Evolutionary conservation across 30 jellyfish, hydroid and myxozoan species (phyloP).

Genomic region (Sanderia malayensis): DNA sequence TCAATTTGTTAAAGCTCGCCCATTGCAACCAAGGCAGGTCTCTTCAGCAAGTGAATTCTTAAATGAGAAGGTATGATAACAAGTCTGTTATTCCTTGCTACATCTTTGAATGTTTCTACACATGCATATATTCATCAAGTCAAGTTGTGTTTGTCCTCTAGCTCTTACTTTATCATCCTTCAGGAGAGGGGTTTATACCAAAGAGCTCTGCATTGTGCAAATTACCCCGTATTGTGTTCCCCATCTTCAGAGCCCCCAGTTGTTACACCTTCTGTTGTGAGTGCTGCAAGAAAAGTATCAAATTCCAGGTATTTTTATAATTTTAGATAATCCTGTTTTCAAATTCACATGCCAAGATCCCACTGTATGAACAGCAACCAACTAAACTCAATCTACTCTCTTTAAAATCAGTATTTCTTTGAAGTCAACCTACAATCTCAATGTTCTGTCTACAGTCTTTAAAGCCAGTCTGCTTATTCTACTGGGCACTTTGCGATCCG

Average conservation of each 20-base stretch:
- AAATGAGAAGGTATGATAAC: too few relatives aligned
- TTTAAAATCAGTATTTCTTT: too few relatives aligned
- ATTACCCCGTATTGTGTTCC: constrained; percentile 44
- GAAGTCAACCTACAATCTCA: too few relatives aligned
- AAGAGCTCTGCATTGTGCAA: constrained; percentile 41
- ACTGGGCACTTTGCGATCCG: too few relatives aligned
- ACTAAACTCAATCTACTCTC: too few relatives aligned
- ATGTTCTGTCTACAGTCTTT: too few relatives aligned
- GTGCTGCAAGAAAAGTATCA: not conserved
- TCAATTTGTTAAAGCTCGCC: too few relatives aligned
- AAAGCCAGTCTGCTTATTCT: too few relatives aligned
- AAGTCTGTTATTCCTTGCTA: too few relatives aligned
- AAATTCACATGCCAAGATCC: too few relatives aligned
- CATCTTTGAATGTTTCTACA: not conserved
- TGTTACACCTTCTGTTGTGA: constrained; percentile 11
- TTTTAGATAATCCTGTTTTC: not conserved
- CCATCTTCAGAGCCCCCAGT: constrained; percentile 47
- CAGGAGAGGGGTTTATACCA: constrained; percentile 42
- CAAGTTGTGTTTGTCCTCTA: not conserved
- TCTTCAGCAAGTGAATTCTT: not conserved
- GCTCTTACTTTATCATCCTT: not conserved
- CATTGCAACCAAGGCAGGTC: not conserved
- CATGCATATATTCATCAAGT: too few relatives aligned
- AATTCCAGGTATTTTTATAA: not conserved
- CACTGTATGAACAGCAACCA: too few relatives aligned